phyloP scores from a whole-genome alignment of 2,888 invertebrate species.

The Troides aeacus region DNA sequence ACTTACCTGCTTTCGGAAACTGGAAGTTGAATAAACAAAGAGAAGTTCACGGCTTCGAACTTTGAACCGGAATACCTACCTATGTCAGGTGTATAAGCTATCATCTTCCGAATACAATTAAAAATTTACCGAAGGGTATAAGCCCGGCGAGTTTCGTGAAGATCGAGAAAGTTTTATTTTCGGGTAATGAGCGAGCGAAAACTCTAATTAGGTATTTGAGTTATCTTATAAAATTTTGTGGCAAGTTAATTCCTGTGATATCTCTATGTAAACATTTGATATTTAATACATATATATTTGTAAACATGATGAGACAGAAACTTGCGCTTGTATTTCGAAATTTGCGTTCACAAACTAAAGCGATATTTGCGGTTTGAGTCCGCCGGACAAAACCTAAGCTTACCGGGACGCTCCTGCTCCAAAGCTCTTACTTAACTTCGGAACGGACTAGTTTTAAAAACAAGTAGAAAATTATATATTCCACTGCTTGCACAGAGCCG shows the following conservation, averaged over 20 bases:
- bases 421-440: constrained; percentile 46
- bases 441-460: constrained; percentile 45
- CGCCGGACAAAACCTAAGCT: constrained; percentile 24
- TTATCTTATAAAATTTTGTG: constrained; percentile 10
- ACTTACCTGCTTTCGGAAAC: constrained; percentile 74
- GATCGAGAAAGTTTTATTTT: constrained; percentile 41
- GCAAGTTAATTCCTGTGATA: neutral
- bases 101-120: constrained; percentile 70
- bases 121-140: constrained; percentile 71
- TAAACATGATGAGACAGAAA: constrained; percentile 13
- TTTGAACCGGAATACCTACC: constrained; percentile 58
- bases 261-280: neutral
- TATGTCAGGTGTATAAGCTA: constrained; percentile 69
- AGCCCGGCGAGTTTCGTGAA: constrained; percentile 50
- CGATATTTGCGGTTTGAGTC: constrained; percentile 25
- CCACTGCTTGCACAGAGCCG: constrained; percentile 33
- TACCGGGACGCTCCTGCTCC: constrained; percentile 20
- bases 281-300: neutral
- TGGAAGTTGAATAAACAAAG: constrained; percentile 75
- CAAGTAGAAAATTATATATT: constrained; percentile 52
- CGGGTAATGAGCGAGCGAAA: constrained; percentile 15
- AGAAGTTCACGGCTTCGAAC: constrained; percentile 68
- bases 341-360: constrained; percentile 21
- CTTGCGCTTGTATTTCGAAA: constrained; percentile 13
- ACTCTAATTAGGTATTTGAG: constrained; percentile 21